Base-by-base conservation (phyloP, 2,797 vertebrate species). In the Peromyscus nudipes region DNA sequence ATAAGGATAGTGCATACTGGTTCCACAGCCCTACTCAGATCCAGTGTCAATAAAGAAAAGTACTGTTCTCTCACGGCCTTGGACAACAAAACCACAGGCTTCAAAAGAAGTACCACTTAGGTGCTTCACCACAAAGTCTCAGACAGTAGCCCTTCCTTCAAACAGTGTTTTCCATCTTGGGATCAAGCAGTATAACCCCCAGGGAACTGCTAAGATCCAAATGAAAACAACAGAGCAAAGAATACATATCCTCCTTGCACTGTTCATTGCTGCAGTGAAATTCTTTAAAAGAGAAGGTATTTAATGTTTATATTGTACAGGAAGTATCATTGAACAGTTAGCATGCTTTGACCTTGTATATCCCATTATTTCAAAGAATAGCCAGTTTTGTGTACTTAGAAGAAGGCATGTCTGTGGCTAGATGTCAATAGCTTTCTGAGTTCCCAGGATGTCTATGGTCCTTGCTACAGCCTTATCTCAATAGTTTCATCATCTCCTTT, bases 81-180 rank as follows among this genome's bases (percentile, higher is more conserved):
- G 27, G 0, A 34, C 3, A 11, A 76, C 11, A 34, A 29, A 31
- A 13, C 12, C 17, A 6, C 3, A 43, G 12, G 6, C 19, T 62
- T 21, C 29, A 14, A 13, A 46, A 60, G 27, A 19, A 75, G 27
- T 40, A 31, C 1, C 19, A 11, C 6, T 17, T 25, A 43, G 23
- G 27, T 34, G 12, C 16, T 75, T 88, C 10, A 40, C 85, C 52
- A 73, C 14, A 40, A 89, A 43, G 4, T 76, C 17, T 23, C 55
- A 43, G 13, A 31, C 37, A 60, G 27, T 14, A 62, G 19, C 1
- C 1, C 6, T 2, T 31, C 10, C 6, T 0, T 43, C 0, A 89
- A 12, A 31, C 16, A 75, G 17, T n/a, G 34, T 75, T 40, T 52
- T 85, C 19, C 52, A 6, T n/a, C 5, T 40, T 40, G 73, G 25